Base-by-base conservation (phyloP, 2,113 vertebrate species). In the Pao palembangensis region DNA sequence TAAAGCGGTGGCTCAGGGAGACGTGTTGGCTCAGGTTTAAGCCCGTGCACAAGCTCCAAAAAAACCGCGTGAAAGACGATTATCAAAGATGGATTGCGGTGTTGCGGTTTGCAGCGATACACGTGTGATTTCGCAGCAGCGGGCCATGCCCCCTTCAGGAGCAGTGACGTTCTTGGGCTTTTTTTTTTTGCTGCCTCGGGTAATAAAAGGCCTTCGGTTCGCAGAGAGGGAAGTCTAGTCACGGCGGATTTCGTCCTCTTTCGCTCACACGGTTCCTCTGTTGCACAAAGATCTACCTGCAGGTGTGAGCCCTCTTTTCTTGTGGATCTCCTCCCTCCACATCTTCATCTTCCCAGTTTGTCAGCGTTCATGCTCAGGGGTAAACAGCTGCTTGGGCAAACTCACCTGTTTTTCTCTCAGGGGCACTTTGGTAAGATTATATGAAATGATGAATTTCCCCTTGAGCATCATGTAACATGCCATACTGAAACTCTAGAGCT, bases 301-400 rank as follows among this genome's bases (percentile, higher is more conserved):
- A 75, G 58, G 54, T 63, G n/a, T 61, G 51, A 58, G 16, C 51
- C 55, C 43, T 16, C 43, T 17, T 15, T 4, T 44, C 15, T 16
- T 44, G 14, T 44, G 34, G 28, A 8, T 43, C 23, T 20, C 10
- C 57, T 7, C 44, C 8, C 55, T 73, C 47, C 49, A 53, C 51
- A 62, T 62, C 34, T 38, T 34, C 8, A 25, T 73, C 58, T 52
- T 74, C 64, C 74, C 63, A 78, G 67, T 64, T 44, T 34, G 64
- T 42, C 51, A 64, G 51, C 58, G 55, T 67, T 31, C 17, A 56
- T 34, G 53, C 83, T 64, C 19, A 42, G 42, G 67, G 65, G 68
- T 64, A 19, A 72, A 65, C 79, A 69, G 51, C 80, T 83, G 74
- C 57, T 71, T 54, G 41, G 38, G 62, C 58, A 52, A 69, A 73